phyloP scores from a whole-genome alignment of 2,113 vertebrate genomes.

The Strix uralensis region DNA sequence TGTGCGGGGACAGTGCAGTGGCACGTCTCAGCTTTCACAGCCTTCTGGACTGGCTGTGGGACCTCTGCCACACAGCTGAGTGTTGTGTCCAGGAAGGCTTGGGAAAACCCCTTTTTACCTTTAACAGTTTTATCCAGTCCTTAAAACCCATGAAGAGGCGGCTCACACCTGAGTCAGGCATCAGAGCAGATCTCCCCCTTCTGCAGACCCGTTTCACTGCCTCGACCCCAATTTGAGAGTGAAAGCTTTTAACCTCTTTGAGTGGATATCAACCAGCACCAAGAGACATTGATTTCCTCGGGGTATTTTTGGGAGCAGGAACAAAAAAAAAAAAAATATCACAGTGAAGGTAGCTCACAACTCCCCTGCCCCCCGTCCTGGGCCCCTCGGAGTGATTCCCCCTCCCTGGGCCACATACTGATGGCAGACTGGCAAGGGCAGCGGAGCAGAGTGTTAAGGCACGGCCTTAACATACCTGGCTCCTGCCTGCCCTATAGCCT shows the following conservation, averaged over 20 bases:
- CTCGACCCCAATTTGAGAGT: not conserved
- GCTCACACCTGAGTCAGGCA: not conserved
- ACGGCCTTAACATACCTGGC: too few relatives aligned
- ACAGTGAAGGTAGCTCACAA: not conserved
- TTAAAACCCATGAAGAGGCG: not conserved
- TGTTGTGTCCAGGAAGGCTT: not conserved
- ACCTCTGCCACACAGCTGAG: not conserved
- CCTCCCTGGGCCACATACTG: too few relatives aligned
- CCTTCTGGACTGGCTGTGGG: not conserved
- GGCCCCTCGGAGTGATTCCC: too few relatives aligned
- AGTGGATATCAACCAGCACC: not conserved
- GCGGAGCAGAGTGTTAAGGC: too few relatives aligned
- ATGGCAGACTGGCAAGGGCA: too few relatives aligned
- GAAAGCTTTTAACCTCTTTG: not conserved
- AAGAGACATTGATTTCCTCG: not conserved
- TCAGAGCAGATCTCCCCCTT: not conserved
- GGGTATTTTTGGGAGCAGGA: not conserved
- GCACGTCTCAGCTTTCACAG: not conserved
- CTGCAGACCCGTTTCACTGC: too few relatives aligned
- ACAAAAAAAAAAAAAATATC: not conserved
- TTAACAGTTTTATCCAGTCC: not conserved
- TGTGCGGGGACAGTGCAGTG: rapidly evolving
- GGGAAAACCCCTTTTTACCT: not conserved
- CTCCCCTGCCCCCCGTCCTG: too few relatives aligned
- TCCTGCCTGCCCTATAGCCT: too few relatives aligned